These are phyloP conservation scores for Druon quercuslanigerum DNA, from an alignment of 1,140 invertebrate species.

Conservation along the genomic window DNA sequence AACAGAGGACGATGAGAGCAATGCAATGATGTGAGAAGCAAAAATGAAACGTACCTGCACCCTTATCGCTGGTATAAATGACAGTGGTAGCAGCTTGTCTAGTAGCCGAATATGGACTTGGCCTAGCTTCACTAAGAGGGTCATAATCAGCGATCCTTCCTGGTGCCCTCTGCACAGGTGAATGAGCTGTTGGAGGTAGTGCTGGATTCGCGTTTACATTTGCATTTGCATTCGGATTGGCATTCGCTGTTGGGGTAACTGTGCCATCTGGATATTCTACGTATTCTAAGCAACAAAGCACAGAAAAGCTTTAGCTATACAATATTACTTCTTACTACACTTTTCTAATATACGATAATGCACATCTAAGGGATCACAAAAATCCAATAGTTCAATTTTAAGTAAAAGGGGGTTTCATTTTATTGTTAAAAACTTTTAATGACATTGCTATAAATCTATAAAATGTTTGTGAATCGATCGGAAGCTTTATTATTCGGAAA, in stretches of 20 bases:
- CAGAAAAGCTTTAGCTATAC: conserved; percentile 44
- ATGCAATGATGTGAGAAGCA: conserved; percentile 1
- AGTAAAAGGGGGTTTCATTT: too few species aligned
- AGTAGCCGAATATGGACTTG: conserved; percentile 85
- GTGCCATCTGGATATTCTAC: conserved; percentile 74
- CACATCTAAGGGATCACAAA: too few species aligned
- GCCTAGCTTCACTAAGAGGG: conserved; percentile 81
- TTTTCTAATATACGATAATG: neutral
- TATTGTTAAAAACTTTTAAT: too few species aligned
- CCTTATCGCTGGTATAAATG: conserved; percentile 88
- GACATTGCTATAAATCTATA: too few species aligned
- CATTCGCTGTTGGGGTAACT: conserved; percentile 62
- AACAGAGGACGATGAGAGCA: neutral
- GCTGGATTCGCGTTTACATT: conserved; percentile 63
- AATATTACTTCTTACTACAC: neutral
- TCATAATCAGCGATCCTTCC: conserved; percentile 89
- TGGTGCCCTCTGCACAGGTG: conserved; percentile 70
- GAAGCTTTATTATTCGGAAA: too few species aligned
- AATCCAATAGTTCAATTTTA: too few species aligned
- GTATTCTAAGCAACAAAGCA: conserved; percentile 69
- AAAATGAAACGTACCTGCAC: conserved; percentile 71
- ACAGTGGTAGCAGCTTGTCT: conserved; percentile 84
- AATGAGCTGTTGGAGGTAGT: conserved; percentile 67
- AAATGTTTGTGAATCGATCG: too few species aligned
- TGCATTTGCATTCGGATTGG: conserved; percentile 56